Evolutionary conservation across 1,140 invertebrate species (phyloP).

Genomic region (Drosophila eugracilis): DNA sequence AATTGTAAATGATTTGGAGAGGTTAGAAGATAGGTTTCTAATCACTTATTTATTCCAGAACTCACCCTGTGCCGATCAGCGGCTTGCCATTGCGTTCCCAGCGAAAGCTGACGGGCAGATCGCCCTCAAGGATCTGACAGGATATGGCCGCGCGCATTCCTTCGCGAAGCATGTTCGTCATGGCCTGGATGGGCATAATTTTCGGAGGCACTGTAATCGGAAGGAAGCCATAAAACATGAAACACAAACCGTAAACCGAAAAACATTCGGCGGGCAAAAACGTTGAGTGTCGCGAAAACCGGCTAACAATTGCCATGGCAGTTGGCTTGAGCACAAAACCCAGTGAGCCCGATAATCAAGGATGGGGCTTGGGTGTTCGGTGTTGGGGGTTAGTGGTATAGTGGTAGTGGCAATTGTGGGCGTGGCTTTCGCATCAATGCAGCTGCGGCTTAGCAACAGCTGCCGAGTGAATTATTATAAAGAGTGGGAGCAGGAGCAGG

Average conservation of each 20-base stretch:
- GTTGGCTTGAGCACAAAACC: constrained; percentile 70
- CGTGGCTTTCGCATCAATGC: constrained; percentile 66
- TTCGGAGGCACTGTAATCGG: constrained; percentile 91
- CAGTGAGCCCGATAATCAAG: constrained; percentile 45
- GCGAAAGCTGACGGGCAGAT: constrained; percentile 94
- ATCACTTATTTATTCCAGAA: not conserved
- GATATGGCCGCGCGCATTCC: constrained; percentile 96
- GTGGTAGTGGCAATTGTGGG: constrained; percentile 48
- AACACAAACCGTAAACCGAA: constrained; percentile 16
- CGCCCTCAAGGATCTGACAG: constrained; percentile 97
- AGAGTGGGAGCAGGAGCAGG: constrained; percentile 36
- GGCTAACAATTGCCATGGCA: constrained; percentile 54
- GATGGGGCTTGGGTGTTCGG: constrained; percentile 1
- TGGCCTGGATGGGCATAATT: constrained; percentile 94
- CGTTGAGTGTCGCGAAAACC: constrained; percentile 43
- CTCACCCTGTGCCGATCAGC: constrained; percentile 85
- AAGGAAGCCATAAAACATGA: constrained; percentile 25
- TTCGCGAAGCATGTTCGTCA: constrained; percentile 92
- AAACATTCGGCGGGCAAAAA: constrained; percentile 21
- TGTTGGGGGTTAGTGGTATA: not conserved
- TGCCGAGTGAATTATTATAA: constrained; percentile 75
- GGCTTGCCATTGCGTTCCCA: constrained; percentile 93
- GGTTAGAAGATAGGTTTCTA: not conserved
- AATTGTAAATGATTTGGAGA: not conserved
- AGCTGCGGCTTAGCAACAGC: constrained; percentile 76